A percentile compares a stretch with the other conserved stretches of the same genome.
phyloP scores from a whole-genome alignment of 2,113 vertebrate species.

The Cyprinodon tularosa region DNA sequence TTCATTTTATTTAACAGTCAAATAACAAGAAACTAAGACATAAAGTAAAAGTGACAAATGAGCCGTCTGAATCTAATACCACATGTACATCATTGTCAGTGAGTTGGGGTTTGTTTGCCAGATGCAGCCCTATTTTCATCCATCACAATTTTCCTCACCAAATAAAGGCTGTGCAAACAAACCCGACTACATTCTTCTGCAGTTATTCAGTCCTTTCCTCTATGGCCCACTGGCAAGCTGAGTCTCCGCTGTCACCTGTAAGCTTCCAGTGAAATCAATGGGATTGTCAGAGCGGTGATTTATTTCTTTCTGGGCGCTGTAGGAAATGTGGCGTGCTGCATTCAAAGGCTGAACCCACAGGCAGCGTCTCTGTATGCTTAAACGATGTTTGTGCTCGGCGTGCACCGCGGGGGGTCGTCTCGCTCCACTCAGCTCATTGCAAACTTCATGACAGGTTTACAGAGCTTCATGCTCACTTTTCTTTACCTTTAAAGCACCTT shows the following conservation, averaged over 20 bases:
- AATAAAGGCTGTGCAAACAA: slow-evolving; percentile 15
- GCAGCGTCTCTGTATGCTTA: background rate
- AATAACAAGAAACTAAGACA: background rate
- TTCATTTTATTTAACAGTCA: background rate
- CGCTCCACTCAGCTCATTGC: background rate
- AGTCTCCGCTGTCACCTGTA: background rate
- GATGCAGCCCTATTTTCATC: slow-evolving; percentile 1
- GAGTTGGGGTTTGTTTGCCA: background rate
- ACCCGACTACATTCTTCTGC: background rate
- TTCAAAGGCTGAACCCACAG: background rate
- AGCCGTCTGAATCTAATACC: background rate
- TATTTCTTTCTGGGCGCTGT: background rate
- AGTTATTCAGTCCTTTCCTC: background rate
- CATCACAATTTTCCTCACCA: background rate
- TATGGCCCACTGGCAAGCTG: background rate
- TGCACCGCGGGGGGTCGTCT: no score
- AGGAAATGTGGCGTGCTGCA: background rate
- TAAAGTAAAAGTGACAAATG: background rate
- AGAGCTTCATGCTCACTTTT: slow-evolving; percentile 42
- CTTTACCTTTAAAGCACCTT: background rate
- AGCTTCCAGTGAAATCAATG: background rate
- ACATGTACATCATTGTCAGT: background rate
- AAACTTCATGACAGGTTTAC: background rate
- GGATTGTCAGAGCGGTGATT: slow-evolving; percentile 7
- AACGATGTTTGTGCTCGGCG: background rate